Conservation (phyloP, 2,797 vertebrate species). For the Chloroceryle amazona region DNA sequence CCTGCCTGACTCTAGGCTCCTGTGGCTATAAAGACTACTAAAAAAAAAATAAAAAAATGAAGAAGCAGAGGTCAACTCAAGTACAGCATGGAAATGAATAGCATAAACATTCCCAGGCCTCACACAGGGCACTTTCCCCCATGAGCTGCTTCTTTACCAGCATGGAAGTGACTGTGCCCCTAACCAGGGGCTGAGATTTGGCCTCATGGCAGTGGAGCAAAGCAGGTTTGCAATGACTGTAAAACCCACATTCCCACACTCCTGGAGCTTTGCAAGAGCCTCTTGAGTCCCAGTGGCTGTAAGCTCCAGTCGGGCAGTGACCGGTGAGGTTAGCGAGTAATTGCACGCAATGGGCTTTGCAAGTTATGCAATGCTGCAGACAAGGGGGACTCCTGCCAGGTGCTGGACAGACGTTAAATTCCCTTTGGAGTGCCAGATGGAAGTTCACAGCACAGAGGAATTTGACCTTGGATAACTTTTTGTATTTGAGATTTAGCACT, state of each 20-base stretch:
- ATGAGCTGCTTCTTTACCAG: not conserved
- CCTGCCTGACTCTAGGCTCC: not conserved
- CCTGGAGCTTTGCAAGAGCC: not conserved
- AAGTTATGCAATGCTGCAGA: not conserved
- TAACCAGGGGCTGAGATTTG: not conserved
- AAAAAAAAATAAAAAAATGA: not conserved
- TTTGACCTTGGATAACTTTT: slow-evolving; percentile 66
- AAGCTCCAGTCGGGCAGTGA: not conserved
- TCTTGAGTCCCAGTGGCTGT: accelerated
- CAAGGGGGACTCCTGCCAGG: slow-evolving; percentile 36
- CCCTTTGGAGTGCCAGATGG: not conserved
- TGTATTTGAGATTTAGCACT: not conserved
- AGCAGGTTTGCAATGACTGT: not conserved
- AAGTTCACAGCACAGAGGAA: slow-evolving; percentile 21
- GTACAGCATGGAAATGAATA: not conserved
- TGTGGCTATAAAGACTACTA: not conserved
- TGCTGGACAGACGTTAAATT: slow-evolving; percentile 11
- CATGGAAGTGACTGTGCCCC: not conserved
- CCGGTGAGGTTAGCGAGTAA: not conserved
- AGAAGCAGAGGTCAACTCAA: slow-evolving; percentile 24
- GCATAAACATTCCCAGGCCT: not conserved
- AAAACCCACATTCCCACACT: not conserved
- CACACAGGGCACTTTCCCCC: not conserved
- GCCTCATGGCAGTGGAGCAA: not conserved
- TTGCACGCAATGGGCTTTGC: not conserved